Conservation (phyloP, 2,797 vertebrate species). For the Gymnopithys bicolor region DNA sequence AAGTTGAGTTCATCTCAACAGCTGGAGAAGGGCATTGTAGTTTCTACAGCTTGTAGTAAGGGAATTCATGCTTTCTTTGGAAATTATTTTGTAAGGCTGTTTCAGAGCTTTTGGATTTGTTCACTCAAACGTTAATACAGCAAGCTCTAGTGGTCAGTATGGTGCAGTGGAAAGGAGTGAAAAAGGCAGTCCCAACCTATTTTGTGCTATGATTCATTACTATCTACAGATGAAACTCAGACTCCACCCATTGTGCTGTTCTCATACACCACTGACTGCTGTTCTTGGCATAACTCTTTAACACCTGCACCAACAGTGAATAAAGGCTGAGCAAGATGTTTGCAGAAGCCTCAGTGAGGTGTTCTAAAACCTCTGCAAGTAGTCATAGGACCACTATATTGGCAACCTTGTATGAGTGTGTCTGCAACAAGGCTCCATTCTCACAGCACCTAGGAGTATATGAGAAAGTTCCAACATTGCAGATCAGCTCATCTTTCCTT, state of each 20-base stretch:
- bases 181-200: not conserved
- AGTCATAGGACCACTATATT: not conserved
- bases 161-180: slow-evolving; percentile 33
- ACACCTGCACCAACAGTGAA: not conserved
- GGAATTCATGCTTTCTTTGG: slow-evolving; percentile 15
- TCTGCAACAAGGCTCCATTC: not conserved
- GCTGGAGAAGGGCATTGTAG: slow-evolving; percentile 1
- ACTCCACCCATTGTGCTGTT: not conserved
- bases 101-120: slow-evolving; percentile 10
- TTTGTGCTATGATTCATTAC: not conserved
- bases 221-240: not conserved
- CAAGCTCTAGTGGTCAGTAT: slow-evolving; percentile 68
- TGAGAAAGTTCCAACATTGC: not conserved
- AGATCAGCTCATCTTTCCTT: not conserved
- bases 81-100: not conserved
- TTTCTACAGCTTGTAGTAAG: slow-evolving; percentile 9
- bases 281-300: not conserved
- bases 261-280: not conserved
- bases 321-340: not conserved
- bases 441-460: not conserved
- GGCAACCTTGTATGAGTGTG: not conserved
- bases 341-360: not conserved
- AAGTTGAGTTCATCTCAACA: slow-evolving; percentile 34
- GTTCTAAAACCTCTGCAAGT: not conserved
- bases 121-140: slow-evolving; percentile 15